Evolutionary conservation across 2,797 vertebrate species (phyloP).

Genomic region (Momotus momota): DNA sequence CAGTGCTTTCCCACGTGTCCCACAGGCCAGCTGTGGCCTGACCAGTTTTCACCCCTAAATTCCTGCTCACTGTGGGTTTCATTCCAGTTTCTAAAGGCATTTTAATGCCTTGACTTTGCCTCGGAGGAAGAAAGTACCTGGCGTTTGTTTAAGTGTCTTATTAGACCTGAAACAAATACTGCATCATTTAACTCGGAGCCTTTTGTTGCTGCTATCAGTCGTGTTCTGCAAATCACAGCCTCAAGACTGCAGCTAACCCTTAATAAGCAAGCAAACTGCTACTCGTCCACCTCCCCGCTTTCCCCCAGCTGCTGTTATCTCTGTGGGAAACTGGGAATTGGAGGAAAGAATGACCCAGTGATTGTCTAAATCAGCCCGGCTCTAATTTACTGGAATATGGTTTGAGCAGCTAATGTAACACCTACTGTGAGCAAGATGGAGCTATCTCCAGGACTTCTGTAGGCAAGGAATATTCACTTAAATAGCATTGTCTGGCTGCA

Average conservation of each 20-base stretch:
- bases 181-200: slow-evolving; percentile 49
- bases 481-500: slow-evolving; percentile 71
- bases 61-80: not conserved
- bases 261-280: slow-evolving; percentile 72
- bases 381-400: slow-evolving; percentile 84
- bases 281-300: slow-evolving; percentile 56
- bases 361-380: slow-evolving; percentile 80
- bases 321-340: slow-evolving; percentile 74
- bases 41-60: not conserved
- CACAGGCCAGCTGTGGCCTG: not conserved
- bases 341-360: slow-evolving; percentile 79
- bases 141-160: slow-evolving; percentile 46
- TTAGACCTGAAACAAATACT: slow-evolving; percentile 66
- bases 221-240: slow-evolving; percentile 68
- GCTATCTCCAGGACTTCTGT: slow-evolving; percentile 73
- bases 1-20: fast-evolving
- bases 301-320: slow-evolving; percentile 77
- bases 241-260: slow-evolving; percentile 62
- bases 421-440: slow-evolving; percentile 80
- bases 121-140: not conserved
- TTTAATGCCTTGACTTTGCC: not conserved
- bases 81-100: not conserved
- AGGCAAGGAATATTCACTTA: slow-evolving; percentile 69
- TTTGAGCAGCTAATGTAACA: slow-evolving; percentile 81
- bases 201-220: slow-evolving; percentile 58